A percentile compares a stretch with the other conserved stretches of the same genome.
phyloP scores from a whole-genome alignment of 2,888 invertebrate genomes.

The Coenonympha glycerion region DNA sequence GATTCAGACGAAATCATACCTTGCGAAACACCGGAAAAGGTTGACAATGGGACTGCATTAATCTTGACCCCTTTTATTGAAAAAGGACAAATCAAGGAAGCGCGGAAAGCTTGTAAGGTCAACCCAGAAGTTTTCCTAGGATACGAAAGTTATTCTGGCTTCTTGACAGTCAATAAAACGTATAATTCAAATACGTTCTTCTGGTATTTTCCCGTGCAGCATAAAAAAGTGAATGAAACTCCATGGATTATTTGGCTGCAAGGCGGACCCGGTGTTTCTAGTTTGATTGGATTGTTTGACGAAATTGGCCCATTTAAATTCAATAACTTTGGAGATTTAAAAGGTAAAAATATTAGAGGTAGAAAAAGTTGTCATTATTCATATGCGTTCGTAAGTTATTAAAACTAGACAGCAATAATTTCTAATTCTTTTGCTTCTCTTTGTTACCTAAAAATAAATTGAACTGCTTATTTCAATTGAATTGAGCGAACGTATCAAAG shows the following conservation, averaged over 20 bases:
- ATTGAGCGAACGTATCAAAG: no score
- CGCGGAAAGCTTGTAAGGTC: conserved; percentile 48
- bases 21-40: conserved; percentile 13
- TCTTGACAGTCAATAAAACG: conserved; percentile 82
- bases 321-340: conserved; percentile 9
- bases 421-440: no score
- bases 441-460: no score
- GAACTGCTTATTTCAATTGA: no score
- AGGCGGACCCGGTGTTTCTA: conserved; percentile 89
- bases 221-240: conserved; percentile 52
- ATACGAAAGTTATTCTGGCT: conserved; percentile 70
- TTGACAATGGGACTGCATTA: conserved; percentile 31
- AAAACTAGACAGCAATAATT: no score
- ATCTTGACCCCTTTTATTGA: conserved; percentile 58
- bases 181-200: conserved; percentile 87
- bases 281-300: conserved; percentile 64
- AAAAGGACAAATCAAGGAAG: conserved; percentile 50
- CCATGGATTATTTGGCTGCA: conserved; percentile 92
- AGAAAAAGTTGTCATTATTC: neutral
- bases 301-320: conserved; percentile 59
- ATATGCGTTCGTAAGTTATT: no score
- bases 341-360: conserved; percentile 12
- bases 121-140: conserved; percentile 49
- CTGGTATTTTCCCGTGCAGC: conserved; percentile 84
- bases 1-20: conserved; percentile 9